A percentile compares a stretch with the other conserved stretches of the same genome.
phyloP scores from a whole-genome alignment of 2,797 vertebrate species.

The Chaunax sp. region DNA sequence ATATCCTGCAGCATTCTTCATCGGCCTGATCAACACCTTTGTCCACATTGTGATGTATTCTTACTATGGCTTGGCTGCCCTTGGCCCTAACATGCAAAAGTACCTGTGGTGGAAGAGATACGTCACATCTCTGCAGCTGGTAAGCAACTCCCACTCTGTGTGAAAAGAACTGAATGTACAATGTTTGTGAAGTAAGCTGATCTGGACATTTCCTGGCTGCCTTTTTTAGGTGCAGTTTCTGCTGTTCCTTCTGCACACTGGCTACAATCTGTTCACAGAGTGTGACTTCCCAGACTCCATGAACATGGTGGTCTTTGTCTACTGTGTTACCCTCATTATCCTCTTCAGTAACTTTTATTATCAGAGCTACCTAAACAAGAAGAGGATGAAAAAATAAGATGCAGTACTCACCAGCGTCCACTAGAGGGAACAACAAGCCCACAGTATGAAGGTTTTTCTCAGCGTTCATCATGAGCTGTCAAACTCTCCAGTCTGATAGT shows the following conservation, averaged over 20 bases:
- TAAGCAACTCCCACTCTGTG: slow-evolving; percentile 71
- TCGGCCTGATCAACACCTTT: slow-evolving; percentile 92
- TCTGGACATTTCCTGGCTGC: neutral
- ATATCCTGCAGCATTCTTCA: slow-evolving; percentile 92
- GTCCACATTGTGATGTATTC: slow-evolving; percentile 97
- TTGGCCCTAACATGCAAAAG: slow-evolving; percentile 95
- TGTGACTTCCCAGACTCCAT: slow-evolving; percentile 81
- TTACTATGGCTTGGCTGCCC: slow-evolving; percentile 93
- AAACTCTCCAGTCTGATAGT: neutral
- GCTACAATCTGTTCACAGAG: slow-evolving; percentile 83
- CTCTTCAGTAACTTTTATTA: slow-evolving; percentile 86
- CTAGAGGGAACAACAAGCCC: slow-evolving; percentile 63
- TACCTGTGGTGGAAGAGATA: slow-evolving; percentile 99
- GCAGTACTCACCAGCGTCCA: slow-evolving; percentile 41
- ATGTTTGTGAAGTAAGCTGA: neutral
- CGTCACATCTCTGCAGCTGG: slow-evolving; percentile 95
- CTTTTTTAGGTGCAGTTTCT: slow-evolving; percentile 82
- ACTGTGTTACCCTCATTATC: slow-evolving; percentile 82
- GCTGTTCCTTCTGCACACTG: slow-evolving; percentile 80
- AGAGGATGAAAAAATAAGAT: slow-evolving; percentile 75
- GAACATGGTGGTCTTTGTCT: slow-evolving; percentile 78
- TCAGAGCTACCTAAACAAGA: slow-evolving; percentile 73
- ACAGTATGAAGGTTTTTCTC: slow-evolving; percentile 8
- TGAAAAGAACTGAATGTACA: neutral
- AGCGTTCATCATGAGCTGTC: neutral